These are phyloP conservation scores for Saccostrea glomerata DNA, from an alignment of 1,140 invertebrate genomes.

Conservation along the genomic window DNA sequence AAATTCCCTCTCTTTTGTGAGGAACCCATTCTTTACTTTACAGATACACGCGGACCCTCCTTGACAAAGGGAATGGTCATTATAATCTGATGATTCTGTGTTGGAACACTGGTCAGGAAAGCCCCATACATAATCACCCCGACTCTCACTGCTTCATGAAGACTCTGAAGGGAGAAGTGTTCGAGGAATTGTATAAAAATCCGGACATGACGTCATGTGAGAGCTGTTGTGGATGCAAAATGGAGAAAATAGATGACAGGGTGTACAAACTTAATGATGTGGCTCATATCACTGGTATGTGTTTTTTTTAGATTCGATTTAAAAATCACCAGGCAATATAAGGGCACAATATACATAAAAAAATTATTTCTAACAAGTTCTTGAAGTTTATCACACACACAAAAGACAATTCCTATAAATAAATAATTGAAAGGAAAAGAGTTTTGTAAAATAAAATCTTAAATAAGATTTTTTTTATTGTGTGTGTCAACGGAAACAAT, in stretches of 20 bases:
- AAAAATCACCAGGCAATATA: neutral
- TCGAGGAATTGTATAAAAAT: slow-evolving; percentile 82
- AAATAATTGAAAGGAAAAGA: neutral
- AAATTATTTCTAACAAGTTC: neutral
- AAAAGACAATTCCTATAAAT: neutral
- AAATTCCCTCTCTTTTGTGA: neutral
- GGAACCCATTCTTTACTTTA: neutral
- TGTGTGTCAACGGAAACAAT: too few relatives aligned
- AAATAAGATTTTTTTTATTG: too few relatives aligned
- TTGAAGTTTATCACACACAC: neutral
- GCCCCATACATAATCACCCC: slow-evolving; percentile 98
- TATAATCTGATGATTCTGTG: slow-evolving; percentile 98
- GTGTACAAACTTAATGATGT: neutral
- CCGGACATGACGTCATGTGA: slow-evolving; percentile 10
- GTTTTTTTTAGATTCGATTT: neutral
- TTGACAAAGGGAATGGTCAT: slow-evolving; percentile 88
- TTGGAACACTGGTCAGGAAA: slow-evolving; percentile 97
- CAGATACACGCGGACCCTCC: slow-evolving; percentile 77
- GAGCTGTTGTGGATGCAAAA: neutral
- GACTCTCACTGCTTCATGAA: slow-evolving; percentile 99
- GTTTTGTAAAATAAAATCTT: neutral
- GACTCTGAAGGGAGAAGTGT: slow-evolving; percentile 82
- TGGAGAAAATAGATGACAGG: neutral
- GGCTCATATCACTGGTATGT: neutral
- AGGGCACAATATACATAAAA: neutral